Evolutionary conservation across 2,797 vertebrate species (phyloP).

Genomic region (Manis crassicaudata): DNA sequence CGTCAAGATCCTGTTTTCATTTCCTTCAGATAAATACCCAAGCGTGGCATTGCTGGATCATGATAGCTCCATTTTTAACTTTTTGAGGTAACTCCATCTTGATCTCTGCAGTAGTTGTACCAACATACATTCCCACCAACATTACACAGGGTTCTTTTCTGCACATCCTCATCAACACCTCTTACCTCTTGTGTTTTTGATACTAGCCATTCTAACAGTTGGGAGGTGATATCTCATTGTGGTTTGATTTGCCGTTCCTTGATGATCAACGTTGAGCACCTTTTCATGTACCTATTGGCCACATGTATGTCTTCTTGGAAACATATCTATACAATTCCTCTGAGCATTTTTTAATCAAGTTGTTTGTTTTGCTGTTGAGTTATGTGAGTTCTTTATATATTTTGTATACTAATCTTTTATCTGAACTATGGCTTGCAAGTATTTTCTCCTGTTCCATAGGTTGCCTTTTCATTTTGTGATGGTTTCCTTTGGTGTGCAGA

Average conservation of each 20-base stretch:
- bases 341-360: neutral
- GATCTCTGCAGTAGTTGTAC: neutral
- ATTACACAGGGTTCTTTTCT: neutral
- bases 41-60: neutral
- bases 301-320: neutral
- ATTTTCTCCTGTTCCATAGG: neutral
- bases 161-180: neutral
- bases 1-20: slow-evolving; percentile 14
- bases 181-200: neutral
- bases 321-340: neutral
- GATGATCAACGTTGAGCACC: neutral
- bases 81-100: neutral
- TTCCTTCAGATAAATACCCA: neutral
- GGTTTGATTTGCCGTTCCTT: slow-evolving; percentile 9
- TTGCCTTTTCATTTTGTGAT: neutral
- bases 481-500: neutral
- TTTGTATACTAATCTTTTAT: neutral
- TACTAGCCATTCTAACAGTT: neutral
- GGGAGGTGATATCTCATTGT: neutral
- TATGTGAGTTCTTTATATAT: neutral
- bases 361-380: slow-evolving; percentile 19
- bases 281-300: neutral
- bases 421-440: neutral
- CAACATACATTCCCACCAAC: neutral
- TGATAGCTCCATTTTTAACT: neutral